These are phyloP conservation scores for Brenthis daphne DNA, from an alignment of 2,888 invertebrate genomes.

Conservation along the genomic window DNA sequence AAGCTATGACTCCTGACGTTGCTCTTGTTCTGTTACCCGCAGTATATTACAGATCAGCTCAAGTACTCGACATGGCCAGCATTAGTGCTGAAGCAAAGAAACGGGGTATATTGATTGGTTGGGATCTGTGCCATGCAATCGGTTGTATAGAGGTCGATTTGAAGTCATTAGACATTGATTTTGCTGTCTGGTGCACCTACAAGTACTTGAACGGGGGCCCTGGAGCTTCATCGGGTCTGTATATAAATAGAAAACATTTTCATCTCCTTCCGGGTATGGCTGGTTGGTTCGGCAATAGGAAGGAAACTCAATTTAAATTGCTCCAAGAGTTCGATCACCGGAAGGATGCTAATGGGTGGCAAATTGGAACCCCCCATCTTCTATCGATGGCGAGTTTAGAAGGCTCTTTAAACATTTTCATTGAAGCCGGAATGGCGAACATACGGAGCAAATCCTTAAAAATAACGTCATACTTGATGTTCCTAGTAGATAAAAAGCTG, in stretches of 20 bases:
- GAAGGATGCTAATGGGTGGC: constrained; percentile 65
- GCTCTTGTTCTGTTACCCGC: constrained; percentile 59
- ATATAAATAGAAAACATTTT: constrained; percentile 67
- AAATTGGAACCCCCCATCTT: constrained; percentile 62
- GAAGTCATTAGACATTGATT: constrained; percentile 62
- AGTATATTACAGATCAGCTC: constrained; percentile 65
- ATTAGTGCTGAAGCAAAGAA: constrained; percentile 60
- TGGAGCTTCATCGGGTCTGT: constrained; percentile 60
- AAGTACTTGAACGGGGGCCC: constrained; percentile 74
- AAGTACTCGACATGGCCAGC: constrained; percentile 64
- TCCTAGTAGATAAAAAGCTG: constrained; percentile 60
- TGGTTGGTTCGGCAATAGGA: constrained; percentile 69
- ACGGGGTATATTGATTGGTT: constrained; percentile 61
- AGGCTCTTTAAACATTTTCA: constrained; percentile 60
- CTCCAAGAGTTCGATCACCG: constrained; percentile 67
- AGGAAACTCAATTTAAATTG: constrained; percentile 60
- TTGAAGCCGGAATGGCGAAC: constrained; percentile 60
- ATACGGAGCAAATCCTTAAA: constrained; percentile 67
- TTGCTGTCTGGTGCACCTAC: constrained; percentile 73
- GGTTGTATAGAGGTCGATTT: constrained; percentile 64
- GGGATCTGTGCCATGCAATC: constrained; percentile 68
- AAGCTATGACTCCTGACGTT: constrained; percentile 68
- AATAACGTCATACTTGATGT: constrained; percentile 69
- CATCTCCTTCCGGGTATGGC: constrained; percentile 58
- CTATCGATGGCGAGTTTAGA: constrained; percentile 66